A percentile compares a stretch with the other conserved stretches of the same genome.
Evolutionary conservation across 1,140 invertebrate species (phyloP).

Genomic region (Papilio aristodemus): DNA sequence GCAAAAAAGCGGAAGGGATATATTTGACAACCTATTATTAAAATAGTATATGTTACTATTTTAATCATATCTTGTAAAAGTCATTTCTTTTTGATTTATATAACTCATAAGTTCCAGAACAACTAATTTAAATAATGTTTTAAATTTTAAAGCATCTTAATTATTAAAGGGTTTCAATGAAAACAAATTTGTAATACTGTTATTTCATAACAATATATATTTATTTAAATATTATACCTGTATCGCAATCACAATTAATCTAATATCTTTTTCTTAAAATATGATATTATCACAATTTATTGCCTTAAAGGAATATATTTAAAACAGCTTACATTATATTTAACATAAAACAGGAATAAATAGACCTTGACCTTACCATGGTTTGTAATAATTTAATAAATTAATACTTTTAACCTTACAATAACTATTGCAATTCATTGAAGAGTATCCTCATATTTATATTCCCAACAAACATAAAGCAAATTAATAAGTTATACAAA

Average conservation of each 20-base stretch:
- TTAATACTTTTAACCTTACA: background rate
- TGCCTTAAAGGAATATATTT: background rate
- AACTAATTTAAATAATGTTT: background rate
- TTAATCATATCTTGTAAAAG: no score
- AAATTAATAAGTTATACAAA: no score
- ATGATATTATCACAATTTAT: constrained; percentile 19
- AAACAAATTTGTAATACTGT: background rate
- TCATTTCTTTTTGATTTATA: no score
- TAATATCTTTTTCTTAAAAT: background rate
- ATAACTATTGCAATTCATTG: background rate
- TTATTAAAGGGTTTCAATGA: background rate
- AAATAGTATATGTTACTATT: no score
- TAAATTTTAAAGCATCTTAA: background rate
- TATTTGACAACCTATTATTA: no score
- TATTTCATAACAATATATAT: constrained; percentile 13
- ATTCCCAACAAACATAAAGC: background rate
- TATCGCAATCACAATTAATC: constrained; percentile 24
- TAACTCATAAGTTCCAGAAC: background rate
- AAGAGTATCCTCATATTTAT: background rate
- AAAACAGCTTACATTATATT: background rate
- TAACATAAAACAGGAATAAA: background rate
- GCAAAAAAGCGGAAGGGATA: no score
- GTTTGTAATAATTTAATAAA: background rate
- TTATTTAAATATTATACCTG: constrained; percentile 23
- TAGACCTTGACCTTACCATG: background rate